Evolutionary conservation across 2,888 invertebrate genomes (phyloP), one percentile per base, ranked within the genome.

Genomic region (Andrena marginata): DNA sequence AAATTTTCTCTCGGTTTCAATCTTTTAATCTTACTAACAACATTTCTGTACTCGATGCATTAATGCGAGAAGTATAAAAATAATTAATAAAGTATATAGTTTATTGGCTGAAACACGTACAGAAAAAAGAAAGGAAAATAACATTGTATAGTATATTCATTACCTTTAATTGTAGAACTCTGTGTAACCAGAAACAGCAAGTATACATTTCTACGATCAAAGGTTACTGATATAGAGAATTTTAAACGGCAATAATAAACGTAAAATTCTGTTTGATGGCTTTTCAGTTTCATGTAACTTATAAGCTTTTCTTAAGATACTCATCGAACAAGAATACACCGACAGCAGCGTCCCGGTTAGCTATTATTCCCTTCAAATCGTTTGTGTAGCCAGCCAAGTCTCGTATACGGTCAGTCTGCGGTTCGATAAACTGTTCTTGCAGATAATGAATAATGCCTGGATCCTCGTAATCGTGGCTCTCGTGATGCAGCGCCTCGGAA

Each of bases 261-360:
- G 23, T 71, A 42, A 74, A 74, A 83, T 77, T 60, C 29, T 65
- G 20, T 54, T 67, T 75, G 49, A 29, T 54, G n/a, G 54, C 23
- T 71, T 33, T 54, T 56, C 70, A 85, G 48, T 7, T 73, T 77
- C 60, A 48, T 60, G 42, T 6, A 48, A 62, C 26, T 82, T 85
- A 93, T 78, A 93, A 77, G 73, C 56, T 69, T 75, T 91, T 92
- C 63, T 92, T 77, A 72, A 94, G 89, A 62, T 91, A 96, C 92
- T 97, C 97, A 94, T 98, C 97, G 92, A 97, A 98, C 87, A 98
- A 92, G 92, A 96, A 97, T 78, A 97, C 92, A 10, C 96, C 95
- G 74, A 97, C 94, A 0, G 97, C 96, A 71, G 96, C 94, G 89
- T 97, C 96, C 63, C 94, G 94, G 79, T 94, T 94, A 0, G 6